A percentile compares a stretch with the other conserved stretches of the same genome.
Evolutionary conservation across 2,797 vertebrate species (phyloP).

Genomic region (Odontamblyopus lacepedii): DNA sequence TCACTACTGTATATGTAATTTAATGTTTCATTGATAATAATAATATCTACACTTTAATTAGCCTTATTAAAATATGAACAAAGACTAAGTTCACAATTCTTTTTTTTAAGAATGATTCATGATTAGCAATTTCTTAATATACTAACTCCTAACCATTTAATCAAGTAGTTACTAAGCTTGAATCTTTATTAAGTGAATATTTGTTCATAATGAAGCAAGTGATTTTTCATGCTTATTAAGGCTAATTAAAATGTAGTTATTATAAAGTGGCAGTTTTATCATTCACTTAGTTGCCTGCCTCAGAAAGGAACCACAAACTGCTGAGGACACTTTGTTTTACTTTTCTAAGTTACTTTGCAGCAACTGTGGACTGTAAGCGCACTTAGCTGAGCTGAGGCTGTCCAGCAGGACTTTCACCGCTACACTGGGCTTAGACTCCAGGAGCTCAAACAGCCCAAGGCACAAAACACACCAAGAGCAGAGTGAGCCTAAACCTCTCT

Average conservation of each 20-base stretch:
- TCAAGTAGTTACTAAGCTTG: too few relatives aligned
- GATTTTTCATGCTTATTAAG: too few relatives aligned
- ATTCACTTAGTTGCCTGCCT: neutral
- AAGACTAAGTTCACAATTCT: too few relatives aligned
- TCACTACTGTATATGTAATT: neutral
- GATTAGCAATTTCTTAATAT: too few relatives aligned
- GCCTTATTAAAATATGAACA: too few relatives aligned
- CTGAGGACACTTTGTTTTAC: constrained; percentile 30
- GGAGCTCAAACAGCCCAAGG: constrained; percentile 64
- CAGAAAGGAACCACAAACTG: neutral
- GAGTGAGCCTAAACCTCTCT: constrained; percentile 42
- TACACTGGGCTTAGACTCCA: constrained; percentile 68
- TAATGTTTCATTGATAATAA: neutral
- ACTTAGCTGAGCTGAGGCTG: constrained; percentile 34
- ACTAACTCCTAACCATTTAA: too few relatives aligned
- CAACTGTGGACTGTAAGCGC: constrained; percentile 36
- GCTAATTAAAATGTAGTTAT: too few relatives aligned
- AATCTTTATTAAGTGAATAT: too few relatives aligned
- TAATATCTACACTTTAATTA: too few relatives aligned
- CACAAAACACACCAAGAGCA: constrained; percentile 45
- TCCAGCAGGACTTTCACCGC: constrained; percentile 74
- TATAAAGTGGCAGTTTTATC: too few relatives aligned
- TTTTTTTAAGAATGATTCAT: too few relatives aligned
- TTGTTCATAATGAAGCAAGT: too few relatives aligned
- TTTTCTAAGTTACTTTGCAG: constrained; percentile 35